Evolutionary conservation across 2,888 invertebrate species (phyloP).

Genomic region (Sepioteuthis lessoniana): DNA sequence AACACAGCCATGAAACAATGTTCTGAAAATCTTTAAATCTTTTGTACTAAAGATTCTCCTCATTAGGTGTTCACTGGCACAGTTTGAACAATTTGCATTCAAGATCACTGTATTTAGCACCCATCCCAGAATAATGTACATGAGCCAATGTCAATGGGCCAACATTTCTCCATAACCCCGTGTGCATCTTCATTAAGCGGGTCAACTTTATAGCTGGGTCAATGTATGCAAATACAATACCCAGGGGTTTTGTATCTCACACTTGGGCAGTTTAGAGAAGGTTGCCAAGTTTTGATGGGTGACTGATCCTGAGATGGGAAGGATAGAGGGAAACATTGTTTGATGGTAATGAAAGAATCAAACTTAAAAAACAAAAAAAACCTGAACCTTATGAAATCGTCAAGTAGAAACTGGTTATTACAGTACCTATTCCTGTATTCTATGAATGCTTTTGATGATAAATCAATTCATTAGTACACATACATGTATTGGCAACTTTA

Average conservation of each 20-base stretch:
- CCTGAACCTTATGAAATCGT: neutral
- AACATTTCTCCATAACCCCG: neutral
- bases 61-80: neutral
- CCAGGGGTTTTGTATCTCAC: neutral
- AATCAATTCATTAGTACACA: neutral
- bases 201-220: neutral
- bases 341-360: neutral
- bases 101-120: neutral
- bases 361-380: neutral
- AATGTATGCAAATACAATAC: conserved; percentile 2
- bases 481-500: neutral
- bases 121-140: neutral
- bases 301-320: neutral
- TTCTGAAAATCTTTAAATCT: neutral
- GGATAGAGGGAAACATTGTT: neutral
- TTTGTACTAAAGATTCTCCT: neutral
- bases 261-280: neutral
- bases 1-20: neutral
- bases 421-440: neutral
- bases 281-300: neutral
- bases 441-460: neutral
- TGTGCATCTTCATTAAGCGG: neutral
- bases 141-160: neutral
- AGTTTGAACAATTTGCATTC: conserved; percentile 13
- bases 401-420: neutral